Evolutionary conservation across 1,140 invertebrate species (phyloP), one percentile per base, ranked within the genome.

Genomic region (Ceratina australensis): DNA sequence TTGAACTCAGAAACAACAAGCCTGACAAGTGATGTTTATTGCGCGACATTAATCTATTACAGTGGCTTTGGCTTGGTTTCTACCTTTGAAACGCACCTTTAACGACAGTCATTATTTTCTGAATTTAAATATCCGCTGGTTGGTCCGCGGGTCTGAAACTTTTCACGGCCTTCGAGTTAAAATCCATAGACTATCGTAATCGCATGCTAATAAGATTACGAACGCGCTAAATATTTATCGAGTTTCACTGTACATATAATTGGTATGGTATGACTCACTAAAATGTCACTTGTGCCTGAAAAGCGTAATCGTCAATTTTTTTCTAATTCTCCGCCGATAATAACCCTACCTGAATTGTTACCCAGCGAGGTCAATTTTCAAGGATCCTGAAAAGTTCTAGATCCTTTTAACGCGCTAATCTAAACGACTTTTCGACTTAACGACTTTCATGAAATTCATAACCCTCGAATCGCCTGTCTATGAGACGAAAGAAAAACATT

Each of bases 11-110:
- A 60, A 60, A 50, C 56, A 50, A 60, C 56, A 18, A 42, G 56
- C 4, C 26, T 67, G 65, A 59, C 47, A 76, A 76, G 24, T 20
- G 42, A 50, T 60, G 73, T 76, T 76, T 76, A 76, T 69, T 68
- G n/a, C 65, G 24, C 13, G 13, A 33, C 42, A 13, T 75, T 60
- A 33, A 68, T 68, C 52, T 49, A 57, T 56, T 75, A 33, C 18
- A 68, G 26, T n/a, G 26, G 13, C 10, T n/a, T 52, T 47, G 26
- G n/a, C 7, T 22, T n/a, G 2, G 5, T 20, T n/a, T 16, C 57
- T 28, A 24, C 16, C 26, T 76, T 69, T 16, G 8, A 69, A 67
- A 69, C 26, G 33, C 42, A n/a, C 24, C n/a, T 47, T 20, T 68
- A 12, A 5, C 42, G 24, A 28, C n/a, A 66, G 18, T 33, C n/a